Base-by-base conservation (phyloP, 2,797 vertebrate genomes). In the Orestias chungarensis region DNA sequence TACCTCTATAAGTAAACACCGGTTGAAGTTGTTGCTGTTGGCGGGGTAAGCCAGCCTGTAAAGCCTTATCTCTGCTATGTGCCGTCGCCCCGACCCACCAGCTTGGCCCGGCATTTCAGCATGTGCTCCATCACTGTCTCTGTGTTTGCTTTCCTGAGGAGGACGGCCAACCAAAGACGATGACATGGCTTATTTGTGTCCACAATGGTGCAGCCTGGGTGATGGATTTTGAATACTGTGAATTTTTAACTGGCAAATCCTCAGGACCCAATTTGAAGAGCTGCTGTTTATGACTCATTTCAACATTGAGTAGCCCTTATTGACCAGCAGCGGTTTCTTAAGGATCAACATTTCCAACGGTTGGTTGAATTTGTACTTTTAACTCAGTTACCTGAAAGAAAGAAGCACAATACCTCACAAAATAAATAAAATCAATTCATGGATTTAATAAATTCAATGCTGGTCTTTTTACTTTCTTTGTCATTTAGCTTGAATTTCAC, bases 1-100 rank as follows among this genome's bases (percentile, higher is more conserved):
- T 84, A 81, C 77, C 87, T 79, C 71, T 68, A 40, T 52, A 46
- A 64, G 83, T 83, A 85, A 88, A 89, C 78, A 82, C 46, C 74
- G 66, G 75, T 55, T 50, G 23, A 44, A 81, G 71, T 68, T 44
- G 27, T 70, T 68, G 47, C 82, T 55, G 38, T 68, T 42, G 25
- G 46, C 43, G 46, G 33, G 50, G 61, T 64, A 46, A 64, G 57
- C 38, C 70, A 42, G 47, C 49, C 50, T 54, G 49, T 43, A 62
- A 66, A 15, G 49, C 40, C 71, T 73, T 73, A 73, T 73, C 71
- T 71, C 35, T 52, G 25, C 25, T 18, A 43, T 6, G 8, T 44
- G 35, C 35, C 59, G 31, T 38, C 55, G 38, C 55, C 70, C 52
- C 17, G 42, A 66, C 71, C 71, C 64, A 12, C 14, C 6, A 82